phyloP scores from a whole-genome alignment of 2,113 vertebrate genomes.

The Vicugna pacos region DNA sequence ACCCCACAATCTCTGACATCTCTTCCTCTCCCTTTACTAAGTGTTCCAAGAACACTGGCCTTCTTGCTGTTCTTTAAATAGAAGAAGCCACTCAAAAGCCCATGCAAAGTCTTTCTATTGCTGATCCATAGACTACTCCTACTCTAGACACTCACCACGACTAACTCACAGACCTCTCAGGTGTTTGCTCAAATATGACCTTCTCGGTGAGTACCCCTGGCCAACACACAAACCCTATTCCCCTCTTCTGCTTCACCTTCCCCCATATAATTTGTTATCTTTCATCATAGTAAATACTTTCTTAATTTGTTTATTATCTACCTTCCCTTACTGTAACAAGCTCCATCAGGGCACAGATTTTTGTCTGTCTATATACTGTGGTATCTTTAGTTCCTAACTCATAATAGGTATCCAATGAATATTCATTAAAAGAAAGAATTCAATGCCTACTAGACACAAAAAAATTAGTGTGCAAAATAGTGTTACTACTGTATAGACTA shows the following conservation, averaged over 20 bases:
- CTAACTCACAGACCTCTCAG: neutral
- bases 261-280: neutral
- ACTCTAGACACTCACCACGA: neutral
- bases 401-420: neutral
- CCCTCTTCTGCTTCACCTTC: neutral
- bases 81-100: neutral
- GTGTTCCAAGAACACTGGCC: neutral
- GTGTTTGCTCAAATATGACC: neutral
- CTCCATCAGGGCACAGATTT: neutral
- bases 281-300: neutral
- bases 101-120: neutral
- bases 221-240: no score
- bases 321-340: neutral
- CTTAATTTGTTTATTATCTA: constrained; percentile 8
- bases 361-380: neutral
- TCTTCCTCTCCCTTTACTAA: neutral
- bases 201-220: neutral
- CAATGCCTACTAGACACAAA: neutral
- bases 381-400: neutral
- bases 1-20: neutral
- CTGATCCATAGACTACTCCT: neutral
- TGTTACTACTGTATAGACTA: neutral
- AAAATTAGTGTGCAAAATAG: neutral
- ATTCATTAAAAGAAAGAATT: neutral
- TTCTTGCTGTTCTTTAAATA: constrained; percentile 36